A percentile compares a stretch with the other conserved stretches of the same genome.
phyloP scores from a whole-genome alignment of 2,888 invertebrate species.

The Sminthurinus aureus region DNA sequence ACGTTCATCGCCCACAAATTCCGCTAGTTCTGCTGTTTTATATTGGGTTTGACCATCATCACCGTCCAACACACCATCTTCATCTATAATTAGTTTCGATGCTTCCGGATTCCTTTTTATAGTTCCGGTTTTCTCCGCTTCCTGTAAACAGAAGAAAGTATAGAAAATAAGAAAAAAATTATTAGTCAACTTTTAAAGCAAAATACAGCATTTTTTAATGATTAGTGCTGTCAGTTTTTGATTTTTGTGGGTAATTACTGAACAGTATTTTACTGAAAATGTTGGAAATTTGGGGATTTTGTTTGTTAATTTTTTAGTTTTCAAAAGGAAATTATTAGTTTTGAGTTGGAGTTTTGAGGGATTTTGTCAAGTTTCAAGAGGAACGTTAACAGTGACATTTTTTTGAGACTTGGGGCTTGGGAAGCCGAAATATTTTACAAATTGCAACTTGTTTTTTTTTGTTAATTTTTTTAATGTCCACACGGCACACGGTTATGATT shows the following conservation, averaged over 20 bases:
- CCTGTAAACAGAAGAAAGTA: too few species aligned
- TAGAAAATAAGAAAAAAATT: too few species aligned
- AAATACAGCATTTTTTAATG: too few species aligned
- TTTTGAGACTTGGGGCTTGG: not conserved
- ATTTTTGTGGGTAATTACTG: not conserved
- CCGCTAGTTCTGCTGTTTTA: constrained; percentile 43
- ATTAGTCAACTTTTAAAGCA: too few species aligned
- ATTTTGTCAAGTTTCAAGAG: too few species aligned
- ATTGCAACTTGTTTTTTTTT: not conserved
- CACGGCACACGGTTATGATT: not conserved
- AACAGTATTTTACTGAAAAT: not conserved
- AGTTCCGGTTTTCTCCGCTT: too few species aligned
- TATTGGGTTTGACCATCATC: constrained; percentile 45
- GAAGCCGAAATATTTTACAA: not conserved
- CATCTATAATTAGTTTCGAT: not conserved
- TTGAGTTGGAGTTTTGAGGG: too few species aligned
- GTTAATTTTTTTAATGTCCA: not conserved
- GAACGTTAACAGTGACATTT: too few species aligned
- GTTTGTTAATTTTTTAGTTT: not conserved
- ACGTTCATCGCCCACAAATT: constrained; percentile 17
- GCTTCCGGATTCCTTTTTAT: not conserved
- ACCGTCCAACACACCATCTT: constrained; percentile 16
- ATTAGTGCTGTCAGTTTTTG: not conserved
- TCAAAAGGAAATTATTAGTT: too few species aligned
- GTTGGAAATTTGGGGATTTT: not conserved